Conservation (phyloP, 1,140 invertebrate genomes). For the Drosophila truncata region DNA sequence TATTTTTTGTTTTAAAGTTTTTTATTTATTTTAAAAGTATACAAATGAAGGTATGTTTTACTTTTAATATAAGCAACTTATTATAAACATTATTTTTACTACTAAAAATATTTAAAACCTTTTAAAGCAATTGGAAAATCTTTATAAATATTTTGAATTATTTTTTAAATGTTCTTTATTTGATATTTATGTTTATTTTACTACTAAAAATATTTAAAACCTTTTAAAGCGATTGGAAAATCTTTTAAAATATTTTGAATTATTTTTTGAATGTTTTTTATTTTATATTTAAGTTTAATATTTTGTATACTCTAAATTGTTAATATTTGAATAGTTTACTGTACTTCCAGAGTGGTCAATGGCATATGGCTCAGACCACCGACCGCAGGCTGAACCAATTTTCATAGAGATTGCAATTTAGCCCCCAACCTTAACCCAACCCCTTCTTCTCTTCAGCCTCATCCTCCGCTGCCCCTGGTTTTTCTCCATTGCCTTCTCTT, state of each 20-base stretch:
- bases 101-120: background rate
- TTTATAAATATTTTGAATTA: no score
- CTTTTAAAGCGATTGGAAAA: background rate
- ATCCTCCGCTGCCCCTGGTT: background rate
- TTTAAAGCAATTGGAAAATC: background rate
- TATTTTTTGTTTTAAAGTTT: background rate
- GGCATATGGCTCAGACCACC: constrained; percentile 42
- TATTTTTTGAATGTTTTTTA: background rate
- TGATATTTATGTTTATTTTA: no score
- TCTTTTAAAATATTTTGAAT: no score
- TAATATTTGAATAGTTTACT: background rate
- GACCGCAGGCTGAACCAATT: constrained; percentile 69
- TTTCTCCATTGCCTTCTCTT: constrained; percentile 7
- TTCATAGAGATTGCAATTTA: constrained; percentile 67
- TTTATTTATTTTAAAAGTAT: background rate
- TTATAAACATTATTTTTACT: background rate
- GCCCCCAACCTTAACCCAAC: constrained; percentile 28
- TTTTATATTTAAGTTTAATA: no score
- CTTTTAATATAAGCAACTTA: no score
- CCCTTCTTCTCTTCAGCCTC: background rate
- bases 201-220: no score
- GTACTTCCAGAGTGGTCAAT: constrained; percentile 7
- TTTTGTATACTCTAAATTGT: background rate
- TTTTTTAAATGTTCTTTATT: background rate
- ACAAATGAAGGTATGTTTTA: no score